These are phyloP conservation scores for Stratiomys singularior DNA, from an alignment of 2,888 invertebrate species.

Conservation along the genomic window DNA sequence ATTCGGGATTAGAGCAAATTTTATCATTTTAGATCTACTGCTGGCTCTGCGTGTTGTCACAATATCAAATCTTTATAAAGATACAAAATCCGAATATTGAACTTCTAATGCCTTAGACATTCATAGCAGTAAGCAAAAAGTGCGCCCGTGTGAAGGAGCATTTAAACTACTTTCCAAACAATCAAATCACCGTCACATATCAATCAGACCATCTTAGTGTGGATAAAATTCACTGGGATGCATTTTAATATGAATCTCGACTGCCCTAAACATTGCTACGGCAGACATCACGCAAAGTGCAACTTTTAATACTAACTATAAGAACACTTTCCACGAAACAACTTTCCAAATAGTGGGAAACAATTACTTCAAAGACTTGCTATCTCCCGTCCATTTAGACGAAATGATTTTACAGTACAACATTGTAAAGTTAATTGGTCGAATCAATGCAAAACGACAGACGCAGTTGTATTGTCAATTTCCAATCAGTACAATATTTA, in stretches of 20 bases:
- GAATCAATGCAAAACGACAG: neutral
- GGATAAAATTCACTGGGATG: neutral
- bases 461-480: neutral
- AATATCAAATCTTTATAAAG: constrained; percentile 82
- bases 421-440: neutral
- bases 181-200: too few relatives aligned
- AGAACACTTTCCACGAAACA: neutral
- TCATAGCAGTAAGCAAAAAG: neutral
- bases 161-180: too few relatives aligned
- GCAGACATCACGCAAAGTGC: neutral
- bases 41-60: constrained; percentile 86
- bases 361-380: constrained; percentile 6
- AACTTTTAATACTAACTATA: neutral
- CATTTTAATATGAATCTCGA: constrained; percentile 9
- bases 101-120: constrained; percentile 72
- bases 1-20: constrained; percentile 47
- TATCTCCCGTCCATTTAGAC: constrained; percentile 9
- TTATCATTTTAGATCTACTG: constrained; percentile 82
- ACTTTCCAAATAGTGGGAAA: neutral
- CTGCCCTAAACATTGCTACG: neutral
- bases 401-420: neutral
- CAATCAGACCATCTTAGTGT: too few relatives aligned
- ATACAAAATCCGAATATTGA: constrained; percentile 90
- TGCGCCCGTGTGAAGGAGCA: too few relatives aligned
- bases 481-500: constrained; percentile 5